Conservation (phyloP, 2,113 vertebrate species). For the Odocoileus virginianus region DNA sequence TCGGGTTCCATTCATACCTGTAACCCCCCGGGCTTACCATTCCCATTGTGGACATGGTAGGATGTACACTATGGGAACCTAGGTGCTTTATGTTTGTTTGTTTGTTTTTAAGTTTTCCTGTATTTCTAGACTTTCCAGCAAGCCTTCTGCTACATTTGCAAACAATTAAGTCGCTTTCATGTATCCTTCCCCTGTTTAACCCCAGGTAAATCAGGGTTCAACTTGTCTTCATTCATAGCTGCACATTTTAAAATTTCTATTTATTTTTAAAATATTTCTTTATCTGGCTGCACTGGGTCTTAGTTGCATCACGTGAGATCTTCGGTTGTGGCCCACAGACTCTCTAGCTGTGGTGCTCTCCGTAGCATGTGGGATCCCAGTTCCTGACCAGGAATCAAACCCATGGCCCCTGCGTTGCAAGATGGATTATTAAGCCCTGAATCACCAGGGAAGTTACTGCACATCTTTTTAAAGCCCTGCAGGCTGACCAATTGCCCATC, state of each 20-base stretch:
- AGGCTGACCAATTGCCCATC: not conserved
- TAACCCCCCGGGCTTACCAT: not conserved
- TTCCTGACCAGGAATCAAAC: not conserved
- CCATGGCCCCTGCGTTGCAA: not conserved
- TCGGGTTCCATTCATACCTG: not conserved
- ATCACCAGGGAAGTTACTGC: not conserved
- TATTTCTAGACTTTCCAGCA: not conserved
- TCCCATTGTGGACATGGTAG: not conserved
- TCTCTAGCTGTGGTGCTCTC: not conserved
- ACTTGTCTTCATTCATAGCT: not conserved
- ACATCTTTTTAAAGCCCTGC: not conserved
- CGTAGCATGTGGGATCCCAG: not conserved
- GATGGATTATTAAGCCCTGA: not conserved
- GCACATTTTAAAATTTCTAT: not conserved
- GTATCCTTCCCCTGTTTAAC: not conserved
- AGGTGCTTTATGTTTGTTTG: rapidly evolving
- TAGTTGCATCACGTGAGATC: not conserved
- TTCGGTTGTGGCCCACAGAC: not conserved
- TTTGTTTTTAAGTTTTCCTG: not conserved
- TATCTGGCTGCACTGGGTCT: not conserved
- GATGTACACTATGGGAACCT: not conserved
- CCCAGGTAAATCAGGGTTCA: not conserved
- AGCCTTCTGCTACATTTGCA: not conserved
- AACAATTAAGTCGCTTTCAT: not conserved
- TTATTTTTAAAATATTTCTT: not conserved